These are phyloP conservation scores for Cephalophus harveyi DNA, from an alignment of 2,113 vertebrate species.

Conservation along the genomic window DNA sequence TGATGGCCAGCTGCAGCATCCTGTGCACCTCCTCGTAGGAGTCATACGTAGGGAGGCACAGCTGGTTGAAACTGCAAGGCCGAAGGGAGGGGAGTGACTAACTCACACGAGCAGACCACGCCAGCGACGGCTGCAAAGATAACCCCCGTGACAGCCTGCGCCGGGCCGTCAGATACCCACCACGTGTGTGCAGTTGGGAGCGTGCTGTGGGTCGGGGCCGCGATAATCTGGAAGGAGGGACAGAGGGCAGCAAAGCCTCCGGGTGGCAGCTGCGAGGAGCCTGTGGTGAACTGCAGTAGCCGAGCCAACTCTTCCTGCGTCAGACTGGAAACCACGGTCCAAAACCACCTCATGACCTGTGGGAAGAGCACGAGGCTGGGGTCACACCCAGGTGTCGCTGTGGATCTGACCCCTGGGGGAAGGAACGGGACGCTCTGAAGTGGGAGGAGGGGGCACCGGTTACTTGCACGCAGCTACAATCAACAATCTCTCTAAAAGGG, in stretches of 20 bases:
- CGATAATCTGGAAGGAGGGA: conserved; percentile 98
- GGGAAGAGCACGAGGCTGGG: conserved; percentile 2
- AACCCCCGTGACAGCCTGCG: background rate
- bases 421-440: background rate
- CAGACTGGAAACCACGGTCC: conserved; percentile 97
- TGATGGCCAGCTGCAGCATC: conserved; percentile 99
- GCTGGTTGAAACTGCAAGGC: conserved; percentile 96
- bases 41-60: conserved; percentile 99
- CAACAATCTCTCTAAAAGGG: background rate
- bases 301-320: conserved; percentile 98
- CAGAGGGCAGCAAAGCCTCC: conserved; percentile 97
- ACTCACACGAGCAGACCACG: background rate
- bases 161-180: conserved; percentile 74
- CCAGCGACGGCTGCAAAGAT: background rate
- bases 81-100: conserved; percentile 38
- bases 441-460: background rate
- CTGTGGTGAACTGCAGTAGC: conserved; percentile 97
- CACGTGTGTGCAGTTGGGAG: conserved; percentile 99
- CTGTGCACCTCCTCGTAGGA: conserved; percentile 99
- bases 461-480: background rate
- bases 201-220: conserved; percentile 95
- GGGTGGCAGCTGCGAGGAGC: conserved; percentile 96
- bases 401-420: background rate
- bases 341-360: conserved; percentile 99
- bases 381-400: background rate